Percentiles rank a stretch among this genome's conserved stretches.
phyloP scores from a whole-genome alignment of 2,888 invertebrate species.

The Sesia apiformis region DNA sequence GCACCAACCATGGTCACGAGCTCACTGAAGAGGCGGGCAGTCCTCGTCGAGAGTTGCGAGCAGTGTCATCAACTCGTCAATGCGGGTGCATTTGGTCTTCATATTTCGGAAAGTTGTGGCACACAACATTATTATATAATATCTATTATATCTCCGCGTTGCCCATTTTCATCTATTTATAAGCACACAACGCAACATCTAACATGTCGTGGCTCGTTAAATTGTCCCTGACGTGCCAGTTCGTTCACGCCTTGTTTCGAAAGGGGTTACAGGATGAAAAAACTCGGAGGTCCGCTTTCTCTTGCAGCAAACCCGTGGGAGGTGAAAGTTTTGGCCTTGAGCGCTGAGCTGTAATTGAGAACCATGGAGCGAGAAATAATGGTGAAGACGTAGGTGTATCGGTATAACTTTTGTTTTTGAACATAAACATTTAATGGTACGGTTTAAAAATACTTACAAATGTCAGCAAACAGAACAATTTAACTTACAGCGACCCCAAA shows the following conservation, averaged over 20 bases:
- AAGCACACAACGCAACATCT: not conserved
- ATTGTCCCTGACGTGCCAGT: slow-evolving; percentile 16
- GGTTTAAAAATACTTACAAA: too few relatives aligned
- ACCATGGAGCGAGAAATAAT: not conserved
- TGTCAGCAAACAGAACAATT: too few relatives aligned
- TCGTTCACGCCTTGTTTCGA: slow-evolving; percentile 16
- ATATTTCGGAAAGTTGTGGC: too few relatives aligned
- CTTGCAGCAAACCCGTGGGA: slow-evolving; percentile 40
- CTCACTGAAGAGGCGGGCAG: too few relatives aligned
- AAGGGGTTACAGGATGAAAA: slow-evolving; percentile 38
- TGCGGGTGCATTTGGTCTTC: too few relatives aligned
- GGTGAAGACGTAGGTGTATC: not conserved
- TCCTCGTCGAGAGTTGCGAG: too few relatives aligned
- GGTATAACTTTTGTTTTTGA: not conserved
- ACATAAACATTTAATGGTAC: too few relatives aligned
- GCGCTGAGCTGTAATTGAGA: slow-evolving; percentile 17
- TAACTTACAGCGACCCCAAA: too few relatives aligned
- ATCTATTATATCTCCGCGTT: too few relatives aligned
- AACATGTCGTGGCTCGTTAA: slow-evolving; percentile 3
- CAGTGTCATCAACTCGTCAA: too few relatives aligned
- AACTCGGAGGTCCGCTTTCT: slow-evolving; percentile 45
- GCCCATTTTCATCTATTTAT: not conserved
- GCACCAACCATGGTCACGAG: too few relatives aligned
- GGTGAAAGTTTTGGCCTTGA: slow-evolving; percentile 68
- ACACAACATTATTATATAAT: too few relatives aligned